Base-by-base conservation (phyloP, 2,113 vertebrate species). In the Mormyrus iriodes region DNA sequence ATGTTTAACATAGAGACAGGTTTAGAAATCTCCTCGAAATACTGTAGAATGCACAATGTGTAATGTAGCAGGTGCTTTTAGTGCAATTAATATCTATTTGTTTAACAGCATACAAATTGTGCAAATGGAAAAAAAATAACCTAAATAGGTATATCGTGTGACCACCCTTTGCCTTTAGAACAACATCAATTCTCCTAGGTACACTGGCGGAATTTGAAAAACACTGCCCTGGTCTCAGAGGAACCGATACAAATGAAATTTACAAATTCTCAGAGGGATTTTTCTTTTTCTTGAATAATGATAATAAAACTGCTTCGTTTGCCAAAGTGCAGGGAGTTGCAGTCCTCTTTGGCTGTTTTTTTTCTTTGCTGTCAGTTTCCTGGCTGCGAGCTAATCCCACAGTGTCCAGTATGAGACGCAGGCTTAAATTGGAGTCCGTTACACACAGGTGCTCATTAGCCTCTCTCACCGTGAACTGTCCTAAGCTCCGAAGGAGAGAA, bases 401-500 rank as follows among this genome's bases (percentile, higher is more conserved):
- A 2, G 44, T 48, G 35, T 48, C 82, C 44, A 24, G 82, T 48
- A 48, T 84, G 82, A 84, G n/a, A 48, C 9, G 9, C 42, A 19
- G 76, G 35, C 76, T 82, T 82, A 82, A 21, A 44, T 4, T 82
- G 27, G 39, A 82, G 76, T 17, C 76, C 31, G 27, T 44, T 82
- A 82, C 76, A n/a, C 24, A 84, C 39, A n/a, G 82, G 44, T 48
- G 82, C 44, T 42, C 82, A 84, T 84, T 84, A 84, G 82, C 44
- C 7, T 46, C 82, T 84, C 44, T 7, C 82, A 84, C 82, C 39
- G 82, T 48, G 42, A 84, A 48, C 82, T 10, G 21, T 46, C 21
- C 19, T 27, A 5, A 48, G 42, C 82, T 46, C 7, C 44, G 19
- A 13, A 84, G 39, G 44, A 84, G 79, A 48, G 79, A 84, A 48